Base-by-base conservation (phyloP, 2,113 vertebrate species). In the Orycteropus afer region DNA sequence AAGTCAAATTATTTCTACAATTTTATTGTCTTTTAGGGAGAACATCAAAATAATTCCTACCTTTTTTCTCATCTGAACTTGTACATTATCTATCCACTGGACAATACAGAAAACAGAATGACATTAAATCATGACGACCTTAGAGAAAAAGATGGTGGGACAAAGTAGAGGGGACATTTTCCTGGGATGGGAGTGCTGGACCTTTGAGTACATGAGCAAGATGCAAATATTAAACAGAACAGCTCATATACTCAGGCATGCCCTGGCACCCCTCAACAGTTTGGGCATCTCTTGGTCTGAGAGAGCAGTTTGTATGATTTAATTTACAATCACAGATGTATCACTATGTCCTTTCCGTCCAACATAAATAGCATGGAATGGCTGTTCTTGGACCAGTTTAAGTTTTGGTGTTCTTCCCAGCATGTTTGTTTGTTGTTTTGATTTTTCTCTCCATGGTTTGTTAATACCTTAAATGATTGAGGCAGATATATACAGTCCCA, bases 11-110 rank as follows among this genome's bases (percentile, higher is more conserved):
- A 69, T 57, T 32, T 37, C 12, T 17, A 27, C 59, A 87, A 79
- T 55, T 88, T 61, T 82, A 55, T 40, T 82, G n/a, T 86, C 87
- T 93, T 90, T 92, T 20, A 71, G 47, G 59, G 42, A 74, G 32
- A 77, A 67, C 15, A 55, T 77, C 3, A 40, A 49, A 87, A 73
- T 61, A 34, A 73, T 2, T 4, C 2, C 27, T 59, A 32, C 18
- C 20, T 95, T 89, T 61, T 89, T 92, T 96, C n/a, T 76, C 37
- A 2, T 63, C 40, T 59, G 34, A 80, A 90, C 32, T n/a, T 83
- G 2, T 73, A 29, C 53, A 81, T 80, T 32, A 2, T 86, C 12
- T 65, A 47, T 45, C 15, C 34, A 29, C 9, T 71, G 84, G 51
- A 20, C 8, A 47, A 2, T 55, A 22, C 25, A 14, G 76, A 34